These are phyloP conservation scores for Solea solea DNA, from an alignment of 2,113 vertebrate genomes.

Conservation along the genomic window DNA sequence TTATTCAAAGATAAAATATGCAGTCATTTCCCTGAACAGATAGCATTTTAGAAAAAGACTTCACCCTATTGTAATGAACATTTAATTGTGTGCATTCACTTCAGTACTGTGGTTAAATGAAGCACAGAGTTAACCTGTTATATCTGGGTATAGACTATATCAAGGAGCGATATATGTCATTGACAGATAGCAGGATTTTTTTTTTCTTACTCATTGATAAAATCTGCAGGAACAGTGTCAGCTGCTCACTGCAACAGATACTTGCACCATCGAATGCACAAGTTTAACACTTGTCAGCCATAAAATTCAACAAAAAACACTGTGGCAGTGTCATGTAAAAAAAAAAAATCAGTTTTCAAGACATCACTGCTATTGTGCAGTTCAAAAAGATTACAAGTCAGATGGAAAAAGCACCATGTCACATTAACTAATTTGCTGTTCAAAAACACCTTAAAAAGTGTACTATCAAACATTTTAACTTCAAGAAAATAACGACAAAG, in stretches of 20 bases:
- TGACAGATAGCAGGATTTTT: constrained; percentile 11
- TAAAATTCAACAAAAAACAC: constrained; percentile 46
- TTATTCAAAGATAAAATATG: constrained; percentile 65
- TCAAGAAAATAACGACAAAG: constrained; percentile 76
- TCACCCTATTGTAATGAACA: constrained; percentile 3
- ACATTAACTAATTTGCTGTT: constrained; percentile 41
- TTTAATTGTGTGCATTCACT: constrained; percentile 26
- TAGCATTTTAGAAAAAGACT: background rate
- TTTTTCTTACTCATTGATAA: constrained; percentile 19
- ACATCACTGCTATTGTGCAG: constrained; percentile 55
- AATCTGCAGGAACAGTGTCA: constrained; percentile 3
- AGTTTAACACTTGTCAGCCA: constrained; percentile 29
- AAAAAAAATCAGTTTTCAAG: constrained; percentile 29
- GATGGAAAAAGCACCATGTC: constrained; percentile 51
- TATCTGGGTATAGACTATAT: background rate
- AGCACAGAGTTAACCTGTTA: background rate
- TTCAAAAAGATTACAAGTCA: constrained; percentile 52
- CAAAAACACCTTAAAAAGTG: constrained; percentile 56
- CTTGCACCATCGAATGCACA: constrained; percentile 19
- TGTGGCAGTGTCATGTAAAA: constrained; percentile 41
- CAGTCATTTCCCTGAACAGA: constrained; percentile 48
- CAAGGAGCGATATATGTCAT: background rate
- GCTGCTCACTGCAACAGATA: constrained; percentile 2
- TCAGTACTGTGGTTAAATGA: constrained; percentile 4
- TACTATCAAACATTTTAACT: constrained; percentile 62